A percentile compares a stretch with the other conserved stretches of the same genome.
phyloP scores from a whole-genome alignment of 2,113 vertebrate genomes.

The Mobula hypostoma region DNA sequence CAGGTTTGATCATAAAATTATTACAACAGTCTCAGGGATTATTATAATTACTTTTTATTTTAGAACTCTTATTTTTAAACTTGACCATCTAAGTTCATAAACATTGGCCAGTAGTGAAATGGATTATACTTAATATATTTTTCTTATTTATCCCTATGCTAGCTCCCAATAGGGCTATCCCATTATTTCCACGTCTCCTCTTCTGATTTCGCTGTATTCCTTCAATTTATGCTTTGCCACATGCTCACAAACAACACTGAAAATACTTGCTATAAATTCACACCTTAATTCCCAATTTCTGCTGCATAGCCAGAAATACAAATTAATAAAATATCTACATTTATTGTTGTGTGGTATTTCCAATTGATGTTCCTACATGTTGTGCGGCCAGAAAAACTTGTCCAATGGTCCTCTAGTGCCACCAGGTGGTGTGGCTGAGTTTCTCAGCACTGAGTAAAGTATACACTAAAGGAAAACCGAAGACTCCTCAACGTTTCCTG shows the following conservation, averaged over 20 bases:
- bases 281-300: neutral
- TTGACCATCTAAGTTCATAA: neutral
- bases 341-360: neutral
- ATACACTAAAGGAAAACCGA: neutral
- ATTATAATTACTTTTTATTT: neutral
- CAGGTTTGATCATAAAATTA: neutral
- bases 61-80: neutral
- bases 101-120: neutral
- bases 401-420: neutral
- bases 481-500: neutral
- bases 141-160: too few species aligned
- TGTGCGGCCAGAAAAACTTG: neutral
- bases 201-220: too few species aligned
- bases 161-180: too few species aligned
- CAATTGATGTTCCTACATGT: neutral
- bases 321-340: neutral
- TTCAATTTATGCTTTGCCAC: too few species aligned
- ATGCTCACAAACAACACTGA: neutral
- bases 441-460: neutral
- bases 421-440: neutral
- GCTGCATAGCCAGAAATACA: neutral
- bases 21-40: neutral
- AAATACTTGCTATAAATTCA: neutral
- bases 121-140: neutral
- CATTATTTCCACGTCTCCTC: too few species aligned